Percentiles rank a stretch among this genome's conserved stretches.
phyloP scores from a whole-genome alignment of 2,797 vertebrate genomes.

The Gambelia wislizenii region DNA sequence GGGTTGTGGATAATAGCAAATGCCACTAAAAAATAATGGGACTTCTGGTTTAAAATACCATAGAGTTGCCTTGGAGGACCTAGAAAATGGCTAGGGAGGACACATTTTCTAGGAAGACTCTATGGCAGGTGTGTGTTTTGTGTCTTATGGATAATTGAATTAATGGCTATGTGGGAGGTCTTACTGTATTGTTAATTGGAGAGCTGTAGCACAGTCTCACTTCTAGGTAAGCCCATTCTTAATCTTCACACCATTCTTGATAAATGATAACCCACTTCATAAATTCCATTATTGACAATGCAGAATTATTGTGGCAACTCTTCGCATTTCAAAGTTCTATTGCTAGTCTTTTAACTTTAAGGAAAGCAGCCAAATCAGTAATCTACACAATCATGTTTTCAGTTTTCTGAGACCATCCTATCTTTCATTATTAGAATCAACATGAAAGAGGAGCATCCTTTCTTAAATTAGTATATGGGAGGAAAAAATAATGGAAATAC shows the following conservation, averaged over 20 bases:
- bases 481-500: neutral
- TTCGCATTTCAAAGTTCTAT: neutral
- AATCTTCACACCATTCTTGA: neutral
- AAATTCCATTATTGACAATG: neutral
- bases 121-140: too few species aligned
- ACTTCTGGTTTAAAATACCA: too few species aligned
- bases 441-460: neutral
- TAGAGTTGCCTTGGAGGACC: too few species aligned
- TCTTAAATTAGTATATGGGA: neutral
- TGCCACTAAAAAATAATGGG: too few species aligned
- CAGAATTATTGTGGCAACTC: neutral
- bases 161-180: too few species aligned
- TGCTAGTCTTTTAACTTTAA: neutral
- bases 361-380: neutral
- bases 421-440: too few species aligned
- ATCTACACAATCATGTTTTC: neutral
- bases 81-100: too few species aligned
- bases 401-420: fast-evolving
- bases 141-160: too few species aligned
- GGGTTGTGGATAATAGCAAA: too few species aligned
- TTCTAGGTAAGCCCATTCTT: neutral
- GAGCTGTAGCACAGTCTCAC: too few species aligned
- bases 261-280: neutral
- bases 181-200: too few species aligned
- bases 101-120: too few species aligned